Conservation (phyloP, 2,113 vertebrate species). For the Nothobranchius kuhntae region DNA sequence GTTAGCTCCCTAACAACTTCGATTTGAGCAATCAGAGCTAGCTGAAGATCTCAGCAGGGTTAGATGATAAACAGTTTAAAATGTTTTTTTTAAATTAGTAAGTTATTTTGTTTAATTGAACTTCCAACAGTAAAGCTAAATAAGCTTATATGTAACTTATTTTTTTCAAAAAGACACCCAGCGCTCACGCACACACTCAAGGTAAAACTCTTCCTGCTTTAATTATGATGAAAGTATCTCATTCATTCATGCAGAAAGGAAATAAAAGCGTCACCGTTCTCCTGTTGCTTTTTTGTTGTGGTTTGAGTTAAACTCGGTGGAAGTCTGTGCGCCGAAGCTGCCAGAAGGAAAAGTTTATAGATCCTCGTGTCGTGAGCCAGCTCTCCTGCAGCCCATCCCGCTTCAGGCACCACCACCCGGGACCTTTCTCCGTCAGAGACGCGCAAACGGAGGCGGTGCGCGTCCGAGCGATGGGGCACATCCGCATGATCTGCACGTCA, state of each 20-base stretch:
- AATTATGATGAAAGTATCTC: too few species aligned
- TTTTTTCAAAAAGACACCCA: too few species aligned
- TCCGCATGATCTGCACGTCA: neutral
- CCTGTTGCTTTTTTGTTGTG: constrained; percentile 21
- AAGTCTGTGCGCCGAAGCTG: neutral
- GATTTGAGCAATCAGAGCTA: too few species aligned
- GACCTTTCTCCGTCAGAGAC: neutral
- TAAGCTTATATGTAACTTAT: too few species aligned
- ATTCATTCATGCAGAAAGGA: neutral
- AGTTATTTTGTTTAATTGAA: too few species aligned
- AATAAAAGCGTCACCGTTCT: constrained; percentile 37
- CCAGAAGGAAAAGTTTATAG: constrained; percentile 9
- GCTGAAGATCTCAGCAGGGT: too few species aligned
- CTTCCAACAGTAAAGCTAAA: too few species aligned
- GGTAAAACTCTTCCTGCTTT: too few species aligned
- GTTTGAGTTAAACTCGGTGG: neutral
- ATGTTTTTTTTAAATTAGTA: too few species aligned
- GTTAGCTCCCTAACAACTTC: too few species aligned
- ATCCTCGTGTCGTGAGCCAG: constrained; percentile 12
- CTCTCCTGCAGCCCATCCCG: neutral
- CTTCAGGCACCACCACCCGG: neutral
- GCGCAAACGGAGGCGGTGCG: neutral
- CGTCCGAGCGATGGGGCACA: neutral
- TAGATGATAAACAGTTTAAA: too few species aligned
- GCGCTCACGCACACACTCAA: too few species aligned